Conservation (phyloP, 2,113 vertebrate genomes). For the Phaetusa simplex region DNA sequence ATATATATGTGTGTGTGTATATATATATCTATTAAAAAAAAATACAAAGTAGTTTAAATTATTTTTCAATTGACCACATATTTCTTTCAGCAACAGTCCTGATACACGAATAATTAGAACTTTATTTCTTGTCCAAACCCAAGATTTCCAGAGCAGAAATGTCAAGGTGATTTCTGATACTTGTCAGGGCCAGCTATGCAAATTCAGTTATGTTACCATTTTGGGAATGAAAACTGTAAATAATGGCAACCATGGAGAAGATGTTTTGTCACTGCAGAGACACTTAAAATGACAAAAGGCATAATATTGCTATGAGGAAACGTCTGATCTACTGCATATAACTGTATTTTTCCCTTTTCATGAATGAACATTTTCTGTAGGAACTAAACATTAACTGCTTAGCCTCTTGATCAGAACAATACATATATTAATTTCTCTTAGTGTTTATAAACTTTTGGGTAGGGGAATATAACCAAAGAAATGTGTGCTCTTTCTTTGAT, state of each 20-base stretch:
- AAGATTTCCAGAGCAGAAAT: not conserved
- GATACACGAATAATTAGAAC: not conserved
- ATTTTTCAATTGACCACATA: not conserved
- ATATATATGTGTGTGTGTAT: not conserved
- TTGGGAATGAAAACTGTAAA: slow-evolving; percentile 38
- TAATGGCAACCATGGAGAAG: not conserved
- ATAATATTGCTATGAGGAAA: not conserved
- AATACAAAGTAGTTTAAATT: not conserved
- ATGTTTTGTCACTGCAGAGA: slow-evolving; percentile 16
- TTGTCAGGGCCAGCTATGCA: not conserved
- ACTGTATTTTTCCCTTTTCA: not conserved
- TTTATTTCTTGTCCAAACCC: not conserved
- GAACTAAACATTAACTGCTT: not conserved
- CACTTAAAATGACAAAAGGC: slow-evolving; percentile 13
- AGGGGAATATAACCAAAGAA: not conserved
- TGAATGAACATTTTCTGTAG: not conserved
- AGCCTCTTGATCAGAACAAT: not conserved
- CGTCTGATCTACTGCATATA: not conserved
- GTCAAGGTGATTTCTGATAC: not conserved
- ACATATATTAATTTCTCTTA: not conserved
- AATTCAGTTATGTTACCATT: not conserved
- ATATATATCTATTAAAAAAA: not conserved
- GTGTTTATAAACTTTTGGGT: not conserved
- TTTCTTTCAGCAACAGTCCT: not conserved
- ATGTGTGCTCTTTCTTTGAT: slow-evolving; percentile 7